Evolutionary conservation across 64 coral and sea anemone species (phyloP).

Genomic region (Orbicella faveolata): DNA sequence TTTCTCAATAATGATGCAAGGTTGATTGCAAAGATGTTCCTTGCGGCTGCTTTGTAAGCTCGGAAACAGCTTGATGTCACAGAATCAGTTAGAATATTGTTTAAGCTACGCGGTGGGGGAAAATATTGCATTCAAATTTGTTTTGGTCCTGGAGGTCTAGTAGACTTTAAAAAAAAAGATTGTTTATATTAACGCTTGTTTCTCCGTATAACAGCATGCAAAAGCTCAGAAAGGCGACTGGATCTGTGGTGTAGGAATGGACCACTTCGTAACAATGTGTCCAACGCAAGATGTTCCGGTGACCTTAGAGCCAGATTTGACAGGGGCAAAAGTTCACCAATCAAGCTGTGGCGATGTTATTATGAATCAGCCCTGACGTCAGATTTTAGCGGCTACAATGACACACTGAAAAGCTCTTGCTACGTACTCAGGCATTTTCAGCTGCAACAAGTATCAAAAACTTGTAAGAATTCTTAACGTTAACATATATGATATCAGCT

Average conservation of each 20-base stretch:
- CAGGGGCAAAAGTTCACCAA: not conserved
- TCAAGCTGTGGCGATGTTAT: conserved; percentile 5
- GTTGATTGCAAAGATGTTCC: too few relatives aligned
- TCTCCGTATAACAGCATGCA: not conserved
- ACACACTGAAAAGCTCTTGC: not conserved
- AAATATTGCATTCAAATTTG: too few relatives aligned
- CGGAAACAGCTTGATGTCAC: too few relatives aligned
- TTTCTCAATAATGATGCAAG: too few relatives aligned
- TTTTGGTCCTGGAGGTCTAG: too few relatives aligned
- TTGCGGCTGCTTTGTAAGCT: too few relatives aligned
- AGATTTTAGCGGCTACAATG: conserved; percentile 12
- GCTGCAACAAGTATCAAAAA: not conserved
- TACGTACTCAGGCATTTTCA: not conserved
- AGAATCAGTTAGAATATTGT: too few relatives aligned
- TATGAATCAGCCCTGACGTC: not conserved
- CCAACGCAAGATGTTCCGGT: not conserved
- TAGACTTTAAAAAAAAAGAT: too few relatives aligned
- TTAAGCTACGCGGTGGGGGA: too few relatives aligned
- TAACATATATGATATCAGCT: too few relatives aligned
- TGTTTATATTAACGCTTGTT: too few relatives aligned
- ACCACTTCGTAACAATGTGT: not conserved
- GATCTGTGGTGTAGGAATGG: not conserved
- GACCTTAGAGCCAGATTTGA: not conserved
- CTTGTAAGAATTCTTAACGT: not conserved
- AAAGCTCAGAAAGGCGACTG: not conserved